A percentile compares a stretch with the other conserved stretches of the same genome.
Conservation (phyloP, 2,113 vertebrate species). For the Stercorarius parasiticus region DNA sequence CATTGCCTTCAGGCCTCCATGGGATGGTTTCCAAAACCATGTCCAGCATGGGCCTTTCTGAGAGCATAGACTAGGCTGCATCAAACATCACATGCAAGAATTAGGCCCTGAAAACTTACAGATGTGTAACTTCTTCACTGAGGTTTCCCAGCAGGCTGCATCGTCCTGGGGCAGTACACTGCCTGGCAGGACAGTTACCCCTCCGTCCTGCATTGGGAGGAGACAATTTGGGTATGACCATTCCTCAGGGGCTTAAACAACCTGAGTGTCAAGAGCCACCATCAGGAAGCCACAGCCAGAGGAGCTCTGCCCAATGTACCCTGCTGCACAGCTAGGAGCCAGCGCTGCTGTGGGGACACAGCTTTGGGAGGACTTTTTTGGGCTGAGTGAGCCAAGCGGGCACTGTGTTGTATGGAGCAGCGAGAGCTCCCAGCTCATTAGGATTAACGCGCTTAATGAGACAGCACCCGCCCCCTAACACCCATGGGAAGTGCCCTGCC, state of each 20-base stretch:
- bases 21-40: neutral
- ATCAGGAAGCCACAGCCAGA: neutral
- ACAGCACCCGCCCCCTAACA: neutral
- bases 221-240: neutral
- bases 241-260: neutral
- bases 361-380: neutral
- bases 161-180: neutral
- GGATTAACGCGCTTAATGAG: neutral
- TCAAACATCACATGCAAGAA: neutral
- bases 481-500: neutral
- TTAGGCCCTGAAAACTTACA: neutral
- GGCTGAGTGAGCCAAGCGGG: neutral
- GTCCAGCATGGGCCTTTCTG: neutral
- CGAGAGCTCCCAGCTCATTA: neutral
- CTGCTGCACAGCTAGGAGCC: neutral
- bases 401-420: neutral
- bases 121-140: neutral
- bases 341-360: rapidly evolving
- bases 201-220: neutral
- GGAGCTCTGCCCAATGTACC: neutral
- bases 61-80: neutral
- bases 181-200: rapidly evolving
- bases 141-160: neutral
- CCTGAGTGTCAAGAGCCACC: neutral
- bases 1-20: neutral